Conservation (phyloP, 2,113 vertebrate genomes). For the Callocephalon fimbriatum region DNA sequence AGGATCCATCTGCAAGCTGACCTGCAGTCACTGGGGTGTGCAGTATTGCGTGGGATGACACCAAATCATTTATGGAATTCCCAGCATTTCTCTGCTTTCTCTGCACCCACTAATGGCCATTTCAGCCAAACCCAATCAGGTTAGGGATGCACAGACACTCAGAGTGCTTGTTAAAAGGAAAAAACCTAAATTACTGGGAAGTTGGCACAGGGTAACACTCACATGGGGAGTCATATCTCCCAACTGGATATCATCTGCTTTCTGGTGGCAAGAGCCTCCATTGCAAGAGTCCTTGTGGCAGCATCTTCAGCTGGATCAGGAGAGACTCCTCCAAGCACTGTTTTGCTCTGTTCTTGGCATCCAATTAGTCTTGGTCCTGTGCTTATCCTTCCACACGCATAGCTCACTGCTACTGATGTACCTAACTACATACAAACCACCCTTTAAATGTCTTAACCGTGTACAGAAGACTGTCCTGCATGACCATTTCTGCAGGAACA, state of each 20-base stretch:
- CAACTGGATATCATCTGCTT: background rate
- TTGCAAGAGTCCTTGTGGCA: background rate
- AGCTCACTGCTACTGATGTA: background rate
- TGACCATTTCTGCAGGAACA: background rate
- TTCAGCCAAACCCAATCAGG: background rate
- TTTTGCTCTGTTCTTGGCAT: background rate
- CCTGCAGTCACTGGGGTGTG: background rate
- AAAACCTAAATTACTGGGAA: background rate
- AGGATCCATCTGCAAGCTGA: background rate
- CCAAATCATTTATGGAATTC: background rate
- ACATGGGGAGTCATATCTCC: background rate
- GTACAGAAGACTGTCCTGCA: background rate
- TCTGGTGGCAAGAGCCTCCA: background rate
- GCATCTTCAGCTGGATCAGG: background rate
- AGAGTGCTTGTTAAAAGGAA: background rate
- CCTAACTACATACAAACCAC: background rate
- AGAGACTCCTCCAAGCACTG: background rate
- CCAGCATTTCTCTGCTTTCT: background rate
- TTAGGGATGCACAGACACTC: background rate
- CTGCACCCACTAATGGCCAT: background rate
- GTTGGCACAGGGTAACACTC: background rate
- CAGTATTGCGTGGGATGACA: background rate
- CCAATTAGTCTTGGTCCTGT: background rate
- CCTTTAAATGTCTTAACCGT: background rate
- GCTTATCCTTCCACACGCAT: background rate